Evolutionary conservation across 2,797 vertebrate species (phyloP), one percentile per base, ranked within the genome.

Genomic region (Mus minutoides): DNA sequence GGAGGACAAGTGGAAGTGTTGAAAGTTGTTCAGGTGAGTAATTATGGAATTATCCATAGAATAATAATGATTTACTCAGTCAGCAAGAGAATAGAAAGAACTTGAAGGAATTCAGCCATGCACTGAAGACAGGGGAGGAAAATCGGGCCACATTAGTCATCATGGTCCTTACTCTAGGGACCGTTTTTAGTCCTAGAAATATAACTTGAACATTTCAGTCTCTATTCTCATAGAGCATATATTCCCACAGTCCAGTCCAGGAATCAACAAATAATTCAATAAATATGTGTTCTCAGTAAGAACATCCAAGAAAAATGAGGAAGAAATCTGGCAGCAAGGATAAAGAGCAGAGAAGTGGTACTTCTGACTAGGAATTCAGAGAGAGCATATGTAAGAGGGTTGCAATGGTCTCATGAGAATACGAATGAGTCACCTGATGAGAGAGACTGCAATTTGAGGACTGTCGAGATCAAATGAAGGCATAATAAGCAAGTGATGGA

Each of bases 21-120:
- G 56, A 37, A 46, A 94, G 14, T 73, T 80, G 31, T 79, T 87
- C 40, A 40, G 56, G 12, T 84, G 12, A 62, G 77, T 43, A 34
- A 56, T 77, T 92, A 73, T 31, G 24, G 34, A 87, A 87, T 40
- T 73, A 16, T 67, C 4, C 24, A 34, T 40, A 52, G 17, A 49
- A 85, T 21, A 64, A 46, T 9, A 31, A 64, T 34, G 58, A 73
- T 26, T 69, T 88, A 6, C 29, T 94, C 71, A 87, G 34, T 19
- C 43, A 92, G 79, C 8, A 90, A 40, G 40, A 82, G 6, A 84
- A 90, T 49, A 13, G 87, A 93, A 94, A 90, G 24, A 95, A 94
- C 85, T 86, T 85, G 8, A 90, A 88, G 52, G 60, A 29, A 94
- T 21, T 37, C 46, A 91, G 10, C 34, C 49, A 90, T 29, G 43